These are phyloP conservation scores for Nomia melanderi DNA, from an alignment of 1,140 invertebrate species.

Conservation along the genomic window DNA sequence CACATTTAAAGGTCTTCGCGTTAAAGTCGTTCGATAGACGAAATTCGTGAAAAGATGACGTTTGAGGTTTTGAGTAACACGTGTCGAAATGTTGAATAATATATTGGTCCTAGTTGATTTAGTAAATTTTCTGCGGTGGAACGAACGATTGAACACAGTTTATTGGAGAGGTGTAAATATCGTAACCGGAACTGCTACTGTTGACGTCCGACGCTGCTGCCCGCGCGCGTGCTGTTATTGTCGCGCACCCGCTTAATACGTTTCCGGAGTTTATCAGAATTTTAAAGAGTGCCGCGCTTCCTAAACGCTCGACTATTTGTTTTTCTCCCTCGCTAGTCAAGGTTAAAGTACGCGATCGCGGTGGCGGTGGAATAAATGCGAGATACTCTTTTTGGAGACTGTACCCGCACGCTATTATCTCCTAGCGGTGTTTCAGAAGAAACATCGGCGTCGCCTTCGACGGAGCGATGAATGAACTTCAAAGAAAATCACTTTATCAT, in stretches of 20 bases:
- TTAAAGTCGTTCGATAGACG: too few species aligned
- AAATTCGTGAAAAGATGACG: too few species aligned
- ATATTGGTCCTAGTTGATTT: too few species aligned
- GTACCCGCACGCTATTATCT: slow-evolving; percentile 77
- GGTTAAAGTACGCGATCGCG: slow-evolving; percentile 32
- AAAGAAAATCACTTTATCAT: slow-evolving; percentile 19
- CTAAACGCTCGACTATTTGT: slow-evolving; percentile 21
- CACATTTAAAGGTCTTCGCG: too few species aligned
- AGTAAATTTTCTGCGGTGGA: too few species aligned
- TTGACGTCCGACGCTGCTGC: neutral
- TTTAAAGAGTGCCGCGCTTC: neutral
- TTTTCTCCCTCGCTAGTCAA: slow-evolving; percentile 36
- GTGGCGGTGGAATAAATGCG: slow-evolving; percentile 47
- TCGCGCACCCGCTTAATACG: neutral
- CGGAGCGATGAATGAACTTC: slow-evolving; percentile 60
- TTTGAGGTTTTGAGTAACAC: too few species aligned
- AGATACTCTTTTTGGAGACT: slow-evolving; percentile 71
- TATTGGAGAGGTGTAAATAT: too few species aligned
- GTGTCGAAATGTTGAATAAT: too few species aligned
- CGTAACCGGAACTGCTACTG: neutral
- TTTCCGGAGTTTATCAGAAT: neutral
- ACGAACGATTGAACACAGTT: too few species aligned
- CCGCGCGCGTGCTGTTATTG: neutral
- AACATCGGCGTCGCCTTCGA: slow-evolving; percentile 73
- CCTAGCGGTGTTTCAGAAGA: slow-evolving; percentile 77